Conservation (phyloP, 2,797 vertebrate genomes). For the Masticophis lateralis region DNA sequence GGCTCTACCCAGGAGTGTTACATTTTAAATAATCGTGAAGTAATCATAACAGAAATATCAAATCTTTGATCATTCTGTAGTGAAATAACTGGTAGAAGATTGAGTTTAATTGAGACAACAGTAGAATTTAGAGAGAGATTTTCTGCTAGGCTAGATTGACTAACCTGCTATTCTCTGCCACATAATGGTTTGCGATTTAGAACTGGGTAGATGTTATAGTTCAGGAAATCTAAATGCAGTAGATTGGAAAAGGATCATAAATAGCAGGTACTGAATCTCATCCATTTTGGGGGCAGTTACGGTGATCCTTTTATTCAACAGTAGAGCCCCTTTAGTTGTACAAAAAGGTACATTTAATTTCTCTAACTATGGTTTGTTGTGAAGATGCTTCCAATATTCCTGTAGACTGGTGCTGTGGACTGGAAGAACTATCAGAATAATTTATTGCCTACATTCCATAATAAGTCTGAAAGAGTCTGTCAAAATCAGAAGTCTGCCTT, state of each 20-base stretch:
- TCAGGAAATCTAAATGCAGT: neutral
- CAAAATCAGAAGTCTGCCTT: neutral
- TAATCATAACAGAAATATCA: neutral
- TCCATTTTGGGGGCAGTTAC: neutral
- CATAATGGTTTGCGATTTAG: neutral
- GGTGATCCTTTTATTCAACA: neutral
- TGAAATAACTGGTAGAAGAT: neutral
- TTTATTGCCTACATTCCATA: neutral
- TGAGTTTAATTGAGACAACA: neutral
- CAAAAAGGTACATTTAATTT: neutral
- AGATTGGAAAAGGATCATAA: neutral
- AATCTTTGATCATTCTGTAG: neutral
- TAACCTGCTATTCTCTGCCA: neutral
- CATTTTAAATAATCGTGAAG: neutral
- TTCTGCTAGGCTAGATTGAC: neutral
- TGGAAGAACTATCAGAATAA: neutral
- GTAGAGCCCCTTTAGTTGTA: neutral
- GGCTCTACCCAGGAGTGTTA: neutral
- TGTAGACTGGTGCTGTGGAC: neutral
- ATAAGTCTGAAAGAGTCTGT: neutral
- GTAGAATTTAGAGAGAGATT: neutral
- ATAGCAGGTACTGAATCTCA: neutral
- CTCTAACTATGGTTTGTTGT: neutral
- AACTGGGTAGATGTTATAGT: neutral
- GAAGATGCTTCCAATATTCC: neutral